Conservation (phyloP, 2,113 vertebrate species). For the Meriones unguiculatus region DNA sequence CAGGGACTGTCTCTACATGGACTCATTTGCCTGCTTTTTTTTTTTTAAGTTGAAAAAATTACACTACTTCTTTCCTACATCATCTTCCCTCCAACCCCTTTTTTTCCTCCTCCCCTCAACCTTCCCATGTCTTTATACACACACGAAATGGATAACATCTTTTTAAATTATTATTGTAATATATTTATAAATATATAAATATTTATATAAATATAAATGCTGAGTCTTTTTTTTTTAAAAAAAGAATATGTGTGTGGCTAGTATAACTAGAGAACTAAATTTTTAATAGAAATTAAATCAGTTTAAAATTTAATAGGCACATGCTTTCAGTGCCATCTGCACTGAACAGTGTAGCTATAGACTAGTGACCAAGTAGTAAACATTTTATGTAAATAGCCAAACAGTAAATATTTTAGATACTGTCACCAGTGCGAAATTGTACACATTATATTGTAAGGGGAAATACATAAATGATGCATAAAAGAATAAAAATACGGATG, state of each 20-base stretch:
- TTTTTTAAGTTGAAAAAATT: too few species aligned
- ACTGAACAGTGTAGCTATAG: background rate
- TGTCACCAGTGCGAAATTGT: background rate
- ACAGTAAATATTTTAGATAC: background rate
- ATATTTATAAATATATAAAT: too few species aligned
- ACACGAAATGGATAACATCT: too few species aligned
- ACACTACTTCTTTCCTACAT: too few species aligned
- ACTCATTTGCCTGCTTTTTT: too few species aligned
- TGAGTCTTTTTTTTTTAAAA: too few species aligned
- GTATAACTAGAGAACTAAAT: conserved; percentile 11
- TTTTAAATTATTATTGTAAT: too few species aligned
- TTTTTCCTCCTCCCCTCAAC: too few species aligned
- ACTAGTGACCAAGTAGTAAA: background rate
- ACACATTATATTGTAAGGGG: background rate
- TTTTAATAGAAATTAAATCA: background rate
- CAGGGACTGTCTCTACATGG: too few species aligned
- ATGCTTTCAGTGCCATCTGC: background rate
- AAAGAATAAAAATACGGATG: background rate
- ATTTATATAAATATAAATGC: too few species aligned
- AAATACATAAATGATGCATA: background rate
- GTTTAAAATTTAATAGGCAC: conserved; percentile 14
- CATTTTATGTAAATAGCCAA: background rate
- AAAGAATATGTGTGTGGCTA: background rate
- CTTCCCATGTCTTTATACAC: too few species aligned
- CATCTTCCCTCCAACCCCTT: too few species aligned